Conservation (phyloP, 2,888 invertebrate genomes). For the Trachelus tabidus region DNA sequence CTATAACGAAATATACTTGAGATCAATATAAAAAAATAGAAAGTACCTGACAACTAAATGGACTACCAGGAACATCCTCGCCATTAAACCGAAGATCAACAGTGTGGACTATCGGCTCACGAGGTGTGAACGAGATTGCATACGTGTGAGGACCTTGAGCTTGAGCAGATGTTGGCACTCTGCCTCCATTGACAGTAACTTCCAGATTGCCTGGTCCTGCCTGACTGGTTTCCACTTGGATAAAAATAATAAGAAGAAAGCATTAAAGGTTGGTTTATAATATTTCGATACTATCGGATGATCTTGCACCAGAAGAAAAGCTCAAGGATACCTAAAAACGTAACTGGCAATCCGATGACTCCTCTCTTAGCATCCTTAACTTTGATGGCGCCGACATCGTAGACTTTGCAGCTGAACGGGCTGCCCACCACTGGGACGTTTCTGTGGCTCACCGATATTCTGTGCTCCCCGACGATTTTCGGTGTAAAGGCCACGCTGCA, state of each 20-base stretch:
- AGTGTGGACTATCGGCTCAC: constrained; percentile 89
- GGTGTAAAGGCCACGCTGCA: constrained; percentile 94
- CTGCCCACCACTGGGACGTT: constrained; percentile 88
- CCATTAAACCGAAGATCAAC: constrained; percentile 97
- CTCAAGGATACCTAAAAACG: constrained; percentile 80
- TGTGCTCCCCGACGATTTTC: constrained; percentile 90
- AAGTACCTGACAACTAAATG: constrained; percentile 67
- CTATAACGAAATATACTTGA: not conserved
- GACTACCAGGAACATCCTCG: constrained; percentile 89
- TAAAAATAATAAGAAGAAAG: constrained; percentile 13
- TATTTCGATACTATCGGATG: not conserved
- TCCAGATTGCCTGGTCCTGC: constrained; percentile 99
- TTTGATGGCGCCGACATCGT: constrained; percentile 93
- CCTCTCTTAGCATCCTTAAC: constrained; percentile 91
- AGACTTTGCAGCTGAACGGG: constrained; percentile 95
- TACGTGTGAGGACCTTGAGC: constrained; percentile 97
- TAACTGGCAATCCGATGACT: constrained; percentile 90
- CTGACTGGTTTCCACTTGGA: constrained; percentile 93
- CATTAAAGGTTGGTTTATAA: not conserved
- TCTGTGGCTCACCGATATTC: constrained; percentile 87
- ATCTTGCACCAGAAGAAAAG: not conserved
- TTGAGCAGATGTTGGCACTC: constrained; percentile 96
- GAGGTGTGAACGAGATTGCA: constrained; percentile 96
- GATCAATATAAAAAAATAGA: not conserved
- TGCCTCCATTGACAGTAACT: constrained; percentile 97